These are phyloP conservation scores for Saxidomus purpurata DNA, from an alignment of 1,140 invertebrate species.

Conservation along the genomic window DNA sequence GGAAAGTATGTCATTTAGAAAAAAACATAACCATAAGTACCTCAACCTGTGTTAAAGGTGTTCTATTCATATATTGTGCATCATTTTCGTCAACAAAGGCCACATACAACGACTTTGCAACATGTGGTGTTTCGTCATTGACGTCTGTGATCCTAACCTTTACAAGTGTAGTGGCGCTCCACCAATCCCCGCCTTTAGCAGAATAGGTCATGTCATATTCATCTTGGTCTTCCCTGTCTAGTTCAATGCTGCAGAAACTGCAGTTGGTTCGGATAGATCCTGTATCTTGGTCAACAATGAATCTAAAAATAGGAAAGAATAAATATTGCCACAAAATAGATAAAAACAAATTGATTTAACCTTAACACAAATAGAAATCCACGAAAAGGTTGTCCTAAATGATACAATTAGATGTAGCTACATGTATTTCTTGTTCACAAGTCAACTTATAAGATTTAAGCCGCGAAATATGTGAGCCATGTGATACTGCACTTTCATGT, in stretches of 20 bases:
- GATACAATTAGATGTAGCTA: no score
- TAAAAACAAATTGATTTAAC: no score
- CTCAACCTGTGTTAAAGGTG: conserved; percentile 24
- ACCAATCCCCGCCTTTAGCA: conserved; percentile 4
- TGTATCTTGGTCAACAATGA: not conserved
- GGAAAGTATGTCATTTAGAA: no score
- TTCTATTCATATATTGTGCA: not conserved
- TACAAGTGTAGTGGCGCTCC: not conserved
- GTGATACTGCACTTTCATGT: no score
- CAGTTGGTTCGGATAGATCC: conserved; percentile 31
- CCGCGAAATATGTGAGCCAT: no score
- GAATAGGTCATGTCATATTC: conserved; percentile 29
- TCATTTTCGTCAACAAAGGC: conserved; percentile 25
- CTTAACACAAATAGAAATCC: no score
- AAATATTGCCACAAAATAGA: no score
- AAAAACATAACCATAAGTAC: no score
- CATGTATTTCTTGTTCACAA: no score
- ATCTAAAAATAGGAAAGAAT: conserved; percentile 1
- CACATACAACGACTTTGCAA: not conserved
- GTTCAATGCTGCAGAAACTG: not conserved
- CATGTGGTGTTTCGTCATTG: conserved; percentile 40
- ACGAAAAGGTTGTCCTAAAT: no score
- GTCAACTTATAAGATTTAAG: no score
- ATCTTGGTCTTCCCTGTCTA: conserved; percentile 28
- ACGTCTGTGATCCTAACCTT: not conserved